These are phyloP conservation scores for Stomatorhinus walkeri DNA, from an alignment of 2,797 vertebrate genomes.

Conservation along the genomic window DNA sequence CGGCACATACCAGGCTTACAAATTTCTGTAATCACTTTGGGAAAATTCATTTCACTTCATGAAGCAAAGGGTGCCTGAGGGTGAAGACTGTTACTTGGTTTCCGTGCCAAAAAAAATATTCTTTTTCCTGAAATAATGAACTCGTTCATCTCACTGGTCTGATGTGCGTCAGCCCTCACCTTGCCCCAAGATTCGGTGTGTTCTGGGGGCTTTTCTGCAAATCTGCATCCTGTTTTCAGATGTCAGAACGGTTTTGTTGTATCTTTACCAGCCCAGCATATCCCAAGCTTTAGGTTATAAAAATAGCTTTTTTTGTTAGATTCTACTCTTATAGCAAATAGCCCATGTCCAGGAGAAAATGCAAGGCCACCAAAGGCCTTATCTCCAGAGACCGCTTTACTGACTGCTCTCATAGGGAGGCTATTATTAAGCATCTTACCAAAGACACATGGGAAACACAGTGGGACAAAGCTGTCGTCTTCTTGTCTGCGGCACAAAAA, in stretches of 20 bases:
- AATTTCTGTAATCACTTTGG: not conserved
- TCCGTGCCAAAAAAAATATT: not conserved
- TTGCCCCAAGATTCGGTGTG: conserved; percentile 29
- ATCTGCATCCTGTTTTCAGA: conserved; percentile 44
- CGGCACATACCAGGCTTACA: not conserved
- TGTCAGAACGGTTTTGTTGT: conserved; percentile 33
- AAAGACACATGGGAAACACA: conserved; percentile 5
- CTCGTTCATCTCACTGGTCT: not conserved
- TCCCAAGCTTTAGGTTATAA: conserved; percentile 20
- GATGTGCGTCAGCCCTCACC: conserved; percentile 14
- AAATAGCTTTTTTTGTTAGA: conserved; percentile 9
- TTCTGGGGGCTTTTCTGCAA: conserved; percentile 37
- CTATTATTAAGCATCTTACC: conserved; percentile 14
- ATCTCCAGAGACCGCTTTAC: not conserved
- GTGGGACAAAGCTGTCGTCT: not conserved
- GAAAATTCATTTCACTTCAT: not conserved
- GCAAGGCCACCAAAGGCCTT: not conserved
- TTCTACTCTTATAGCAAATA: not conserved
- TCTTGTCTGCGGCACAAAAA: not conserved
- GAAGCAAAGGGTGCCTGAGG: not conserved
- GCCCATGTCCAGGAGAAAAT: not conserved
- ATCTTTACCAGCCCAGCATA: conserved; percentile 33
- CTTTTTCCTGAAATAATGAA: not conserved
- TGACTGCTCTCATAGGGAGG: not conserved
- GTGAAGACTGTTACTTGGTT: not conserved